Conservation (phyloP, 1,140 invertebrate species). For the Helicoverpa armigera region DNA sequence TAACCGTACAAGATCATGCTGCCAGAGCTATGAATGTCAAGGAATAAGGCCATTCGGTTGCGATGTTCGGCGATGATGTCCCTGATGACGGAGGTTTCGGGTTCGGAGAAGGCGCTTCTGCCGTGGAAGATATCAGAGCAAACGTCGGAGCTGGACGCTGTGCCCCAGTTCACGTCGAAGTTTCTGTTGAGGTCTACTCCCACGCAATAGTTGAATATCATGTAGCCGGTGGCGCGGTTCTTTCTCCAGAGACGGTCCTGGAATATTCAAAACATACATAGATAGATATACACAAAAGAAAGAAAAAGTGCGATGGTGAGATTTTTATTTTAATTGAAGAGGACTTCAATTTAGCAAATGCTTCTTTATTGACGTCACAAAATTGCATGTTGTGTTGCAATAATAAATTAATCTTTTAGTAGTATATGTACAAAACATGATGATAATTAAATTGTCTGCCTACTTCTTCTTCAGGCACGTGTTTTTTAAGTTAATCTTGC, state of each 20-base stretch:
- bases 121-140: constrained; percentile 91
- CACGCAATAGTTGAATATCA: constrained; percentile 72
- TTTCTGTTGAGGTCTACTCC: constrained; percentile 90
- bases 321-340: too few species aligned
- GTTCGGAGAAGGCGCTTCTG: constrained; percentile 90
- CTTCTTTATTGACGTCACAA: too few species aligned
- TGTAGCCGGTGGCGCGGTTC: constrained; percentile 74
- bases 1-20: constrained; percentile 89
- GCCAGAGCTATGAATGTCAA: constrained; percentile 89
- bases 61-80: constrained; percentile 75
- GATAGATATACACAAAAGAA: too few species aligned
- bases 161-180: constrained; percentile 87
- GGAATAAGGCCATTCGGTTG: constrained; percentile 83
- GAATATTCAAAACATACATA: background rate
- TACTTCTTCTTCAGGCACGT: too few species aligned
- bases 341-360: too few species aligned
- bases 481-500: too few species aligned
- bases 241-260: constrained; percentile 88
- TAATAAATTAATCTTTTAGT: too few species aligned
- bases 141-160: constrained; percentile 80
- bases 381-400: too few species aligned
- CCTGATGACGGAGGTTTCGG: constrained; percentile 86
- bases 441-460: too few species aligned
- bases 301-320: too few species aligned
- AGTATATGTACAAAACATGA: too few species aligned